A percentile compares a stretch with the other conserved stretches of the same genome.
Evolutionary conservation across 2,113 vertebrate genomes (phyloP).

Genomic region (Raphicerus campestris): DNA sequence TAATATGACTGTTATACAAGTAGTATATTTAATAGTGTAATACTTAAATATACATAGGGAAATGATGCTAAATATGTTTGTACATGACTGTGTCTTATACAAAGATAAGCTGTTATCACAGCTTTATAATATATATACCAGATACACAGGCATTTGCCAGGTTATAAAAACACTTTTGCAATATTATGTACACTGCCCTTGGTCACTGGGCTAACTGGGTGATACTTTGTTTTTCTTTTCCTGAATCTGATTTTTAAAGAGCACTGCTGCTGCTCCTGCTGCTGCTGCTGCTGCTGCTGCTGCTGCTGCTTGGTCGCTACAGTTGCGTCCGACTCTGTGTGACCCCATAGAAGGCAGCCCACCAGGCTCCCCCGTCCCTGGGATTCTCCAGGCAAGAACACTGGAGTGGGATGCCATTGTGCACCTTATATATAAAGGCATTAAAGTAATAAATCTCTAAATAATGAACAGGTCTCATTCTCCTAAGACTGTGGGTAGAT

Average conservation of each 20-base stretch:
- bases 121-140: neutral
- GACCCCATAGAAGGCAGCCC: too few species aligned
- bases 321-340: too few species aligned
- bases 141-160: neutral
- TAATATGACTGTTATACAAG: neutral
- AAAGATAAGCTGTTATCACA: neutral
- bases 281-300: neutral
- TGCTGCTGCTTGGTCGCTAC: too few species aligned
- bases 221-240: neutral
- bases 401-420: neutral
- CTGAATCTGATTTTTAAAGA: conserved; percentile 18
- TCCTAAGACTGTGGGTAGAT: neutral
- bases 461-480: neutral
- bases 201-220: neutral
- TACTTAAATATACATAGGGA: neutral
- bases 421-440: neutral
- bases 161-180: neutral
- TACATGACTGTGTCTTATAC: neutral
- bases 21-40: neutral
- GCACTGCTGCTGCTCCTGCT: too few species aligned
- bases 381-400: too few species aligned
- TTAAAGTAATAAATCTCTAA: conserved; percentile 16
- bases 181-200: neutral
- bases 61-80: neutral
- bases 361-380: too few species aligned